These are phyloP conservation scores for Hypsibius dujardini DNA, from an alignment of 1,140 invertebrate species.

Conservation along the genomic window DNA sequence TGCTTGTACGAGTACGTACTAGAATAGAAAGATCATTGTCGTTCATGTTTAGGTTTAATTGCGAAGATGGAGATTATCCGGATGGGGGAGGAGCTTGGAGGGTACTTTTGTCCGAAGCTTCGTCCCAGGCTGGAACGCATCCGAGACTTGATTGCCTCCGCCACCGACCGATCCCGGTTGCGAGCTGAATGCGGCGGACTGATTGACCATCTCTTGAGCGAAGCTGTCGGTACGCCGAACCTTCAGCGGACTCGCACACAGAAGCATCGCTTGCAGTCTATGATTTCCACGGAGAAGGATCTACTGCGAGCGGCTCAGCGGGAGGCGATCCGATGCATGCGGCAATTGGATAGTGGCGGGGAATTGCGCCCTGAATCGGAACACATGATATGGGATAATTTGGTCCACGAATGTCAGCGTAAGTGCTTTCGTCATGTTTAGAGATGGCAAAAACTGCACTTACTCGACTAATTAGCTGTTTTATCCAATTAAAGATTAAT, in stretches of 20 bases:
- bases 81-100: slow-evolving; percentile 11
- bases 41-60: background rate
- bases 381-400: no score
- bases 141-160: background rate
- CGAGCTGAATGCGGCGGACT: background rate
- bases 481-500: no score
- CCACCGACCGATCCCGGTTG: background rate
- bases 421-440: no score
- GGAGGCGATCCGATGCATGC: background rate
- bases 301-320: background rate
- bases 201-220: background rate
- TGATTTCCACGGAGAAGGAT: slow-evolving; percentile 1
- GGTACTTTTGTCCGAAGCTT: slow-evolving; percentile 6
- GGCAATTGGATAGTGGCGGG: no score
- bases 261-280: background rate
- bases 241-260: background rate
- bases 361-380: no score
- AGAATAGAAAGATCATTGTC: background rate
- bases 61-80: slow-evolving; percentile 14
- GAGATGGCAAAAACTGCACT: no score
- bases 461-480: no score
- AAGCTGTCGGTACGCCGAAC: background rate
- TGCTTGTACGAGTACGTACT: background rate
- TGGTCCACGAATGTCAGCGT: no score
- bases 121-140: background rate